Percentiles rank a stretch among this genome's conserved stretches.
Conservation (phyloP, 2,113 vertebrate species). For the Lepus europaeus region DNA sequence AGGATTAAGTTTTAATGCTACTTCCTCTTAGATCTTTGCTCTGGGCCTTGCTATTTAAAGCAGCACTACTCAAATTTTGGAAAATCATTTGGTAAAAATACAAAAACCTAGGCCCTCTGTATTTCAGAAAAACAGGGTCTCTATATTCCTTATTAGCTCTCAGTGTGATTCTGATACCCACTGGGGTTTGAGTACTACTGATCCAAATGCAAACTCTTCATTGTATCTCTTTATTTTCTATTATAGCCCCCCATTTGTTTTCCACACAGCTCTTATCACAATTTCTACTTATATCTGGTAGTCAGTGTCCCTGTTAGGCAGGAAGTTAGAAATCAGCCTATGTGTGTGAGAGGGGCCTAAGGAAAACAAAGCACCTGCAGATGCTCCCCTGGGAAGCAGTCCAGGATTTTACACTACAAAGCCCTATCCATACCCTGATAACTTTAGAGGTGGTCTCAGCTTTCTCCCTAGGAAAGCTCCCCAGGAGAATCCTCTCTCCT, state of each 20-base stretch:
- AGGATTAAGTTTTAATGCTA: neutral
- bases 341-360: no score
- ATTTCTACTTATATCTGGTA: neutral
- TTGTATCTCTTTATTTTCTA: constrained; percentile 44
- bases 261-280: neutral
- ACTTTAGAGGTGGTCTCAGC: no score
- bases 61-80: constrained; percentile 38
- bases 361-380: no score
- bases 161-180: neutral
- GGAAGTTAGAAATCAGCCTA: no score
- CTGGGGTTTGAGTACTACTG: constrained; percentile 21
- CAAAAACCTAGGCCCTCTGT: neutral
- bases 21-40: constrained; percentile 24
- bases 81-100: constrained; percentile 54
- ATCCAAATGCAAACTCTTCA: constrained; percentile 24
- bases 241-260: neutral
- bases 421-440: no score
- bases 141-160: constrained; percentile 29
- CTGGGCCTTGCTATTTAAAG: neutral
- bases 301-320: neutral
- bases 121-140: constrained; percentile 17
- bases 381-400: no score
- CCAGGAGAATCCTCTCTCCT: no score
- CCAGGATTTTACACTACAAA: no score
- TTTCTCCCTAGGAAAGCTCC: no score